Percentiles rank a stretch among this genome's conserved stretches.
These are phyloP conservation scores for Lycia hirtaria DNA, from an alignment of 2,888 invertebrate genomes.

Conservation along the genomic window DNA sequence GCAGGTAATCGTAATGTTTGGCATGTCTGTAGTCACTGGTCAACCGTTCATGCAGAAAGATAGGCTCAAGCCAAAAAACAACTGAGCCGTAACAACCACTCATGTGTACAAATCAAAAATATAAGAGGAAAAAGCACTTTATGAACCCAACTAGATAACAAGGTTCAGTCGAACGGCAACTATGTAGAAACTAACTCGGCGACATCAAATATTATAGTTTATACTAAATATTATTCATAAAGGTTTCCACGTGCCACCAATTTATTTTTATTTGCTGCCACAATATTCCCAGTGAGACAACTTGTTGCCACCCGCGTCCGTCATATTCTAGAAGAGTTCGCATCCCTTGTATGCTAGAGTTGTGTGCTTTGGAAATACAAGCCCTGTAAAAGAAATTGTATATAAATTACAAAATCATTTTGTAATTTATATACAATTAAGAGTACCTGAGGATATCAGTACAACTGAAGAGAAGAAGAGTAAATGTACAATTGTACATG, in stretches of 20 bases:
- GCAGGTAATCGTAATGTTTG: not conserved
- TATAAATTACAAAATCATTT: too few species aligned
- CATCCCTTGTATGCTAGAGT: constrained; percentile 29
- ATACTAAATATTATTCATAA: constrained; percentile 1
- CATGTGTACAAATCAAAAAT: not conserved
- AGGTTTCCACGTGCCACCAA: constrained; percentile 30
- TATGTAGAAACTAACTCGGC: not conserved
- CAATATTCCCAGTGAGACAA: constrained; percentile 40
- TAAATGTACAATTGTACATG: too few species aligned
- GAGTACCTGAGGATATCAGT: too few species aligned
- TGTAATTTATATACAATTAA: too few species aligned
- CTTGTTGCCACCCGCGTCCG: constrained; percentile 50
- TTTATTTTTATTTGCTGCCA: constrained; percentile 37
- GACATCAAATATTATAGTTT: not conserved
- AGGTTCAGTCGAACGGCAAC: not conserved
- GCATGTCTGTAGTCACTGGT: not conserved
- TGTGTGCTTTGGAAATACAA: constrained; percentile 17
- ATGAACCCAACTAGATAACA: not conserved
- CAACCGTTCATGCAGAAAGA: not conserved
- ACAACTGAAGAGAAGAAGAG: too few species aligned
- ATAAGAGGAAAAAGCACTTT: not conserved
- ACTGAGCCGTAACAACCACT: not conserved
- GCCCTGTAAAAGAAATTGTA: not conserved
- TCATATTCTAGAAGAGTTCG: constrained; percentile 30
- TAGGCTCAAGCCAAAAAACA: not conserved